Evolutionary conservation across 2,113 vertebrate species (phyloP).

Genomic region (Bagarius yarrelli): DNA sequence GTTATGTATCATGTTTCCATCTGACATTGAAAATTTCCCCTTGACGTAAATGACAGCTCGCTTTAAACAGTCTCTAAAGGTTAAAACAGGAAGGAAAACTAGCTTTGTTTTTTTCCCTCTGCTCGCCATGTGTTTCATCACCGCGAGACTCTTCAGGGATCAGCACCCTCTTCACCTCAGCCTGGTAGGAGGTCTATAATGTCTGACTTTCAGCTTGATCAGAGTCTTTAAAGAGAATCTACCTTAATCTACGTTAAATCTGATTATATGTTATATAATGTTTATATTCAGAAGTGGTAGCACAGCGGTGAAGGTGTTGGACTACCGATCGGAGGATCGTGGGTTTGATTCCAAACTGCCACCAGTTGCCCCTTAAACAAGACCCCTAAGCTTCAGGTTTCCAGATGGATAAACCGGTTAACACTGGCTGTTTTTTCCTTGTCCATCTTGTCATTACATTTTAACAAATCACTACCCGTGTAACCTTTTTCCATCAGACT

Average conservation of each 20-base stretch:
- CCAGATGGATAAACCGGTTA: too few species aligned
- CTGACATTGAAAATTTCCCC: neutral
- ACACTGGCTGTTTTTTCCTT: too few species aligned
- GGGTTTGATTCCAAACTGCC: too few species aligned
- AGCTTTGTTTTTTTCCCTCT: neutral
- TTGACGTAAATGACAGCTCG: neutral
- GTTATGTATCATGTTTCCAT: neutral
- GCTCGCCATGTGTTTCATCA: slow-evolving; percentile 21
- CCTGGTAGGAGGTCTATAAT: neutral
- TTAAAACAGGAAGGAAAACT: neutral
- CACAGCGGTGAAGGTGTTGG: too few species aligned
- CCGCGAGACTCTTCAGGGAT: neutral
- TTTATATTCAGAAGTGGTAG: too few species aligned
- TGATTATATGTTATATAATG: too few species aligned
- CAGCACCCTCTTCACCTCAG: neutral
- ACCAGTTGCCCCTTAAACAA: too few species aligned
- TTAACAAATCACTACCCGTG: neutral
- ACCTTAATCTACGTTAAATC: too few species aligned
- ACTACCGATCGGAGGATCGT: too few species aligned
- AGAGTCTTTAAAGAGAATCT: neutral
- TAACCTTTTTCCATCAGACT: neutral
- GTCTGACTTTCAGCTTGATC: neutral
- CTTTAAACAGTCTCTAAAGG: neutral
- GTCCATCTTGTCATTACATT: neutral
- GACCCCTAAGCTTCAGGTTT: too few species aligned